Percentiles rank a stretch among this genome's conserved stretches.
phyloP scores from a whole-genome alignment of 1,140 invertebrate species.

The Phocides pigmalion region DNA sequence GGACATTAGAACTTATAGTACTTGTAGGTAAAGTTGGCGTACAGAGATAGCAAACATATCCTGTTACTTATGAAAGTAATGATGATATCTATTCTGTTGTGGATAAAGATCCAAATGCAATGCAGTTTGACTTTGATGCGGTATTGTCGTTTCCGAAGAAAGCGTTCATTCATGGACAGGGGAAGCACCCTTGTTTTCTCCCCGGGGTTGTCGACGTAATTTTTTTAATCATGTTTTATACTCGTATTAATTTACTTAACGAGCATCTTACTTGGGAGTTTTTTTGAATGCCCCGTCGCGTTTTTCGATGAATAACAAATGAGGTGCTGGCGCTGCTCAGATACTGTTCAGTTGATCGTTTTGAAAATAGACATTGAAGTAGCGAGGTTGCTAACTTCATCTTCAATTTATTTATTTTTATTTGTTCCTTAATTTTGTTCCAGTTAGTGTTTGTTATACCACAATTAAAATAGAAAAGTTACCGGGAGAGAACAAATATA shows the following conservation, averaged over 20 bases:
- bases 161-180: constrained; percentile 69
- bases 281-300: constrained; percentile 59
- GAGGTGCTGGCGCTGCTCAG: constrained; percentile 49
- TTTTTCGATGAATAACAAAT: constrained; percentile 81
- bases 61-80: neutral
- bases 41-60: constrained; percentile 56
- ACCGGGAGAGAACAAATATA: no score
- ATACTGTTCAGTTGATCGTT: constrained; percentile 52
- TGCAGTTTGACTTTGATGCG: constrained; percentile 1
- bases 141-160: constrained; percentile 47
- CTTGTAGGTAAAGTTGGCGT: constrained; percentile 75
- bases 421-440: no score
- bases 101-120: constrained; percentile 36
- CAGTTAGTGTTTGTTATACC: no score
- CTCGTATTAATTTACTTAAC: constrained; percentile 82
- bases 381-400: neutral
- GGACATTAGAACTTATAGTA: constrained; percentile 77
- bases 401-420: no score
- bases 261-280: constrained; percentile 64
- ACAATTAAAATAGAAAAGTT: no score
- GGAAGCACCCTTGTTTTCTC: constrained; percentile 62
- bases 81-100: neutral
- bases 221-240: constrained; percentile 83
- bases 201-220: constrained; percentile 71
- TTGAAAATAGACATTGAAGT: constrained; percentile 48